Evolutionary conservation across 2,888 invertebrate genomes (phyloP).

Genomic region (Seira ritae): DNA sequence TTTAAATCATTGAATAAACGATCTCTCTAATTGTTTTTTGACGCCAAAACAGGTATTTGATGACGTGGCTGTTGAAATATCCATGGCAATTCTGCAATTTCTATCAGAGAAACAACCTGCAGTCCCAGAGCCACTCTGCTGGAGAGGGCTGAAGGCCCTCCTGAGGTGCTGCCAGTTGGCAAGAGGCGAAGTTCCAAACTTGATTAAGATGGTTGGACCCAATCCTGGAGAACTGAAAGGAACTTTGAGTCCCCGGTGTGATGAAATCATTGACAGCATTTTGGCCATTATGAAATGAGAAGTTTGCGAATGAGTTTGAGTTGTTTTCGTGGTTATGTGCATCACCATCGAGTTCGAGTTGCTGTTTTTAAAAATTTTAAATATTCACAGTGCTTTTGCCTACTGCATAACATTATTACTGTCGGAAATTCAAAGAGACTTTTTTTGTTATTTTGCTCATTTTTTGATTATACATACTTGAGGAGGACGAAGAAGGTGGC

Average conservation of each 20-base stretch:
- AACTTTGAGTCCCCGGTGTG: constrained; percentile 84
- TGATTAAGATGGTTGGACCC: constrained; percentile 94
- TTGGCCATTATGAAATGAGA: constrained; percentile 74
- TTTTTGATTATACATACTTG: too few species aligned
- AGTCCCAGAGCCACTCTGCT: constrained; percentile 79
- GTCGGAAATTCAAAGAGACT: too few species aligned
- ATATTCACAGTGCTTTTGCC: too few species aligned
- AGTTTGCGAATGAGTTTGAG: background rate
- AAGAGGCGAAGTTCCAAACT: constrained; percentile 77
- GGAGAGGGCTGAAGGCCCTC: constrained; percentile 87
- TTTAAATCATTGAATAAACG: too few species aligned
- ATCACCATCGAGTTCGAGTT: too few species aligned
- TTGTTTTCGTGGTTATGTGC: too few species aligned
- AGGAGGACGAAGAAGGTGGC: too few species aligned
- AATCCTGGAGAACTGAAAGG: constrained; percentile 89
- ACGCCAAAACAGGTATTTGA: constrained; percentile 86
- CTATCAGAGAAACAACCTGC: constrained; percentile 82
- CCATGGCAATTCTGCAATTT: constrained; percentile 93
- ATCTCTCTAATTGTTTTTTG: constrained; percentile 27
- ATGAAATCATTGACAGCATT: constrained; percentile 87
- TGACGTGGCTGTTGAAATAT: constrained; percentile 92
- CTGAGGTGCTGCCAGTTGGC: constrained; percentile 86
- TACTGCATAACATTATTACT: too few species aligned
- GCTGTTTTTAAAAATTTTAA: too few species aligned
- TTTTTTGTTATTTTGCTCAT: too few species aligned